These are phyloP conservation scores for Tetrax tetrax DNA, from an alignment of 2,113 vertebrate genomes.

Conservation along the genomic window DNA sequence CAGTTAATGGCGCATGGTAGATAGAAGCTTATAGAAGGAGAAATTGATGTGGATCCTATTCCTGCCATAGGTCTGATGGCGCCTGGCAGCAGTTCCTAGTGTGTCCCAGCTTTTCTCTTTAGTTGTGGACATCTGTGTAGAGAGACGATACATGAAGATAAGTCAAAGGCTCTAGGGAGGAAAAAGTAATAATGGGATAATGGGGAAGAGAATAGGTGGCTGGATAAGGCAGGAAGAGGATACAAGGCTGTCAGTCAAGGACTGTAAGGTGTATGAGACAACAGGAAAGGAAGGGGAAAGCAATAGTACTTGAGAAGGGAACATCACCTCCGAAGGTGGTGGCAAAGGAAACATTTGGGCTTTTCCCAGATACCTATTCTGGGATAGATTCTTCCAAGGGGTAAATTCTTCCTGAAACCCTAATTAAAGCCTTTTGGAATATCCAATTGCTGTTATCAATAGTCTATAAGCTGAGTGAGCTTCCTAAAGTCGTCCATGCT, in stretches of 20 bases:
- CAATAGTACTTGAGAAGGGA: background rate
- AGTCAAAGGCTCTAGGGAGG: background rate
- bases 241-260: background rate
- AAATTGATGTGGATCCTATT: background rate
- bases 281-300: background rate
- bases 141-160: background rate
- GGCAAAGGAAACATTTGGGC: background rate
- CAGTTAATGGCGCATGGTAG: rapidly evolving
- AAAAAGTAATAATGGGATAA: background rate
- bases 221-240: background rate
- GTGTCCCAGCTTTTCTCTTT: background rate
- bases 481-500: background rate
- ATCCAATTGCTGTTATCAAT: background rate
- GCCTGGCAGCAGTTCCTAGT: background rate
- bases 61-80: too few species aligned
- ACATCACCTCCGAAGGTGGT: background rate
- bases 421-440: background rate
- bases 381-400: background rate
- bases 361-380: background rate
- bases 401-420: background rate
- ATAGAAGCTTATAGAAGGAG: background rate
- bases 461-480: background rate
- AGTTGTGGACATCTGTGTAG: background rate
- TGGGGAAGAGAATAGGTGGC: background rate
- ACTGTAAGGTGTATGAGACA: background rate